Evolutionary conservation across 2,797 vertebrate species (phyloP).

Genomic region (Channallabes apus): DNA sequence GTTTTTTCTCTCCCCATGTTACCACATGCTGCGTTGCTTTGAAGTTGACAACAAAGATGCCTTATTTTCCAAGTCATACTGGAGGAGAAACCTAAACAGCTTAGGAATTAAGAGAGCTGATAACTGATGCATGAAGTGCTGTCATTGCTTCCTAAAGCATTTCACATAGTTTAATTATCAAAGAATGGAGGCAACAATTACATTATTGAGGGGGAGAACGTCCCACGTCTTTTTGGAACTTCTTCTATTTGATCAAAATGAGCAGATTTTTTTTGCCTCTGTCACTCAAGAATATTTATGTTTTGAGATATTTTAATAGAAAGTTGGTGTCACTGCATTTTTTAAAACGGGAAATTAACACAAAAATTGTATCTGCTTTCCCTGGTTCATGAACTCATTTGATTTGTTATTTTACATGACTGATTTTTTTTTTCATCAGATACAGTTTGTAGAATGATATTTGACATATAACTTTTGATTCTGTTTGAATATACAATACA

Average conservation of each 20-base stretch:
- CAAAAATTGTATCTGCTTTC: neutral
- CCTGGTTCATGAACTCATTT: neutral
- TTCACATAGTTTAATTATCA: slow-evolving; percentile 16
- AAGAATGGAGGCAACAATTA: slow-evolving; percentile 28
- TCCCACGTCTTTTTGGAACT: slow-evolving; percentile 1
- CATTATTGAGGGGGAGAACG: slow-evolving; percentile 24
- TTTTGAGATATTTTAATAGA: slow-evolving; percentile 17
- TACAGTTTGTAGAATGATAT: neutral
- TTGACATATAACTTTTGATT: neutral
- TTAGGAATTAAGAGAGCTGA: slow-evolving; percentile 53
- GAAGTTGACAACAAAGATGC: slow-evolving; percentile 57
- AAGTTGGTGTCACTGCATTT: neutral
- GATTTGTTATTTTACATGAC: neutral
- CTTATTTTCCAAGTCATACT: slow-evolving; percentile 34
- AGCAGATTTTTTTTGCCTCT: neutral
- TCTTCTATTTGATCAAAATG: slow-evolving; percentile 26
- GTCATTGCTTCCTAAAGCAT: slow-evolving; percentile 35
- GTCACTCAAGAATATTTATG: neutral
- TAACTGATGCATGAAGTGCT: slow-evolving; percentile 52
- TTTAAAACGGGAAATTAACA: neutral
- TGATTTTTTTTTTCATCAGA: neutral
- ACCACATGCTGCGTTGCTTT: slow-evolving; percentile 55
- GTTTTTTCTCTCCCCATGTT: slow-evolving; percentile 7
- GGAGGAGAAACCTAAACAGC: slow-evolving; percentile 49
- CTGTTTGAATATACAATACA: no score